Evolutionary conservation across 2,888 invertebrate species (phyloP), one percentile per base, ranked within the genome.

Genomic region (Scrobipalpa costella): DNA sequence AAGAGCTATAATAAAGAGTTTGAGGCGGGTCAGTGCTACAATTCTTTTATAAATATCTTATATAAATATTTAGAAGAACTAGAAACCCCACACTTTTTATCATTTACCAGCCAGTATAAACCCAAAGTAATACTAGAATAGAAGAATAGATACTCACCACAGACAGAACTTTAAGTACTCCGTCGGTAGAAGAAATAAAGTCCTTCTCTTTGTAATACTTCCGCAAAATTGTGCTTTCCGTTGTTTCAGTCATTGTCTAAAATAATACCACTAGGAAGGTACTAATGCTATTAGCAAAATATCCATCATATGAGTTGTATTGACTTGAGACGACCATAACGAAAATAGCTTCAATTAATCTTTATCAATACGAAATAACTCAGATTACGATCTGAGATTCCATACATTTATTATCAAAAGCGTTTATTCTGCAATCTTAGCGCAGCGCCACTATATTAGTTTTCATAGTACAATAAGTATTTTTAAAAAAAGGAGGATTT

Each of bases 201-300:
- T 83, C 82, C 61, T 70, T 75, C 7, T 84, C 77, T 0, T 62
- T 66, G 68, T 84, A 86, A 61, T 86, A 85, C 49, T 75, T 67
- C 5, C 77, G 75, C 62, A 82, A 70, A 13, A 75, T 62, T 21
- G 63, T 65, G 61, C 67, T 66, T 50, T 59, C 59, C 21, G n/a
- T n/a, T n/a, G 57, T 11, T 1, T 50, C 50, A 2, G 36, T 13
- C 49, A 38, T 61, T 13, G 7, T 49, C 7, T 7, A 19, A 2
- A 1, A 9, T 3, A 17, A 17, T 47, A 47, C n/a, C n/a, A n/a
- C n/a, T n/a, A n/a, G n/a, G 17, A 47, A 17, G 15, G 6, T n/a
- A 40, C 40, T 40, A 11, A 40, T 40, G 11, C 2, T 40, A 9
- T n/a, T n/a, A n/a, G n/a, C 38, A 38, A 38, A 38, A 38, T 7